Evolutionary conservation across 2,113 vertebrate species (phyloP), one percentile per base, ranked within the genome.

Genomic region (Cervus canadensis): DNA sequence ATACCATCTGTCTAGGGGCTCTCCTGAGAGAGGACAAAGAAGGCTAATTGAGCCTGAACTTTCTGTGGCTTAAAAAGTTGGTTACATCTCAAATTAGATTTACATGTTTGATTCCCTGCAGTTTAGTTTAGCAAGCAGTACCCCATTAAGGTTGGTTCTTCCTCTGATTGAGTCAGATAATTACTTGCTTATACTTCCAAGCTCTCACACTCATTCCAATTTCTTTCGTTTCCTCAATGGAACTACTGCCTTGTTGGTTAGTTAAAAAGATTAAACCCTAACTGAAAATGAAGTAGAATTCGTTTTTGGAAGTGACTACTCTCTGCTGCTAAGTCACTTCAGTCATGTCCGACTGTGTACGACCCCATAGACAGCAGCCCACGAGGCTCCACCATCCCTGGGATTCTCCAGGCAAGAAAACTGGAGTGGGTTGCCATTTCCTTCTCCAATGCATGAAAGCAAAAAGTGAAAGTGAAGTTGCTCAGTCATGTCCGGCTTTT

Each of bases 151-250:
- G 48, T 30, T 87, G 33, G 50, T 21, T 67, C 81, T 89, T 9
- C 67, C n/a, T 84, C 78, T 95, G 89, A 96, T 15, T 81, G 30
- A 94, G 71, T 93, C 84, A 96, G 60, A 92, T 94, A 95, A 97
- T 97, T 94, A 82, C 79, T 96, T 89, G 45, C 59, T 91, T 93
- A 43, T 52, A 74, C 40, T 78, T 96, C 33, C 91, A 93, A 87
- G 50, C 48, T 91, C 48, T 96, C 84, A 71, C 17, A 52, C 36
- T 36, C 87, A 52, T 92, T 92, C 84, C 74, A 95, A 84, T 84
- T 95, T 95, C 54, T 62, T 96, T 97, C 84, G 6, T 94, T 92
- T 96, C 84, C 81, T 97, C 89, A 19, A 7, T 84, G 90, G 84
- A 96, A 60, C 52, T 76, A 48, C 71, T 86, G 45, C 56, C 54